Evolutionary conservation across 1,140 invertebrate genomes (phyloP).

Genomic region (Saxidomus purpurata): DNA sequence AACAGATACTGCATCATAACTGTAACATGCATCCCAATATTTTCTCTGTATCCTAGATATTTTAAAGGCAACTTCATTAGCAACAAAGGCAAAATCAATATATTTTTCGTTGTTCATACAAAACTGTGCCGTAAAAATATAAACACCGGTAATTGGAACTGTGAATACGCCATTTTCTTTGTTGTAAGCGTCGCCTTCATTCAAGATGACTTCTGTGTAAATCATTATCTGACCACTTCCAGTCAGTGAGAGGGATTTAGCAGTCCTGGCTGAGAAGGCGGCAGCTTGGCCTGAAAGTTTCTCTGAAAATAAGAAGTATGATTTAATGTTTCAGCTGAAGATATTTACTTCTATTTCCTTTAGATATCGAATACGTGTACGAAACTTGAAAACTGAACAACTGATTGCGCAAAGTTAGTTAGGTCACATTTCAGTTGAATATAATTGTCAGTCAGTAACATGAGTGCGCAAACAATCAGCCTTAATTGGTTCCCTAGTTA

Average conservation of each 20-base stretch:
- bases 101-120: neutral
- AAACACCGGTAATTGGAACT: neutral
- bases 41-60: neutral
- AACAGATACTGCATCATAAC: neutral
- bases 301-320: neutral
- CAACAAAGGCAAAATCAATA: neutral
- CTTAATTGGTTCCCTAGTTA: no score
- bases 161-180: slow-evolving; percentile 14
- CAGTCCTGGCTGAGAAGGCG: neutral
- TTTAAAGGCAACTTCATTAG: neutral
- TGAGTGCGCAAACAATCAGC: no score
- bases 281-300: neutral
- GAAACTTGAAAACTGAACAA: no score
- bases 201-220: neutral
- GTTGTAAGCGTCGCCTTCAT: neutral
- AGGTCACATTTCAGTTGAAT: no score
- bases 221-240: neutral
- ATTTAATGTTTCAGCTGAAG: no score
- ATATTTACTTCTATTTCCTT: no score
- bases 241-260: neutral
- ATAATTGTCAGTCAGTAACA: no score
- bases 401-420: no score
- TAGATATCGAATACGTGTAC: no score
- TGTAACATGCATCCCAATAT: neutral
- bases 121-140: neutral